Evolutionary conservation across 1,140 invertebrate genomes (phyloP), one percentile per base, ranked within the genome.

Genomic region (Monochamus saltuarius): DNA sequence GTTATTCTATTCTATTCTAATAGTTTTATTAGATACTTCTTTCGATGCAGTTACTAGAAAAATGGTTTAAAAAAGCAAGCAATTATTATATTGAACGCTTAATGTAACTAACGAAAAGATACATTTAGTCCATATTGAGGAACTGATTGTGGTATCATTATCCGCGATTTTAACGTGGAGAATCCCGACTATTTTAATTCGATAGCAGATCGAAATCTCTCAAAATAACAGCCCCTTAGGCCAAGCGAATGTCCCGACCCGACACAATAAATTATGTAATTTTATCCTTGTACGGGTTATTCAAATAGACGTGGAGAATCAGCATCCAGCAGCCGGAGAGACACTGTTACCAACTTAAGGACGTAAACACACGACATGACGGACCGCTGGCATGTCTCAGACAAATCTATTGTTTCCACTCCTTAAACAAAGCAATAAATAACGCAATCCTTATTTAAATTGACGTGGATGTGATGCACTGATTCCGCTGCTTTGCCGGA

Each of bases 391-490:
- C 66, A 67, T 66, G 64, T 71, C 63, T 40, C 40, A 47, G 62
- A 74, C 72, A 73, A 73, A 73, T 73, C 72, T 73, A 74, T 74
- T 74, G 70, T 72, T 74, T 69, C 62, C 29, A 72, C 51, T 66
- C 56, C 56, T 64, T 42, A 59, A 64, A 61, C 66, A 62, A 53
- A 66, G 56, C 65, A 57, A 74, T 74, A 74, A 74, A 74, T 71
- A 72, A 74, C 64, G 43, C 36, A 49, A 65, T 59, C 56, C 62
- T 62, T 64, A 72, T 70, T 72, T 72, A 74, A 72, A 72, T 72
- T 72, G 72, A 72, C 70, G 58, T 66, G 55, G 66, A 60, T 64
- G 66, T 67, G 64, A 62, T 56, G 54, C 51, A 50, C 55, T 52
- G 62, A 34, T 60, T 62, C 16, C 60, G 22, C 16, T 22, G 36